These are phyloP conservation scores for Anniella stebbinsi DNA, from an alignment of 2,797 vertebrate genomes.

Conservation along the genomic window DNA sequence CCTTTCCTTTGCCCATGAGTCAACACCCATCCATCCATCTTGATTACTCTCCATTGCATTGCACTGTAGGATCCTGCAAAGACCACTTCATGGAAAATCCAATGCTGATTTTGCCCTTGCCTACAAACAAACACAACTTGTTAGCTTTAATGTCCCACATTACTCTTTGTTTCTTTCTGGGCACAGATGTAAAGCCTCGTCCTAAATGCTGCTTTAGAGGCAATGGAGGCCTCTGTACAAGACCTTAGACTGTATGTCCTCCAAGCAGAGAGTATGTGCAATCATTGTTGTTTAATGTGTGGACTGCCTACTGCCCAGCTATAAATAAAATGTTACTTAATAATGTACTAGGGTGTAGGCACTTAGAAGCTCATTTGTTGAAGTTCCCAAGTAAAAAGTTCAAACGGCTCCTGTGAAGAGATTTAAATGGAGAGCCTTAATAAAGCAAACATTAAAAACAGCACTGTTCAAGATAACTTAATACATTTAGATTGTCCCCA, in stretches of 20 bases:
- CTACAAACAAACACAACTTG: too few species aligned
- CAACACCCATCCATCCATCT: too few species aligned
- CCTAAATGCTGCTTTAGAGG: background rate
- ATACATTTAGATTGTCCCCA: constrained; percentile 10
- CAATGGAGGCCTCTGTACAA: background rate
- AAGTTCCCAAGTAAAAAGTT: background rate
- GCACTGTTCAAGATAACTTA: background rate
- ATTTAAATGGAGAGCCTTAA: background rate
- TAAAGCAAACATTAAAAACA: background rate
- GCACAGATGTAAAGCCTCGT: background rate
- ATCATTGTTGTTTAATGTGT: background rate
- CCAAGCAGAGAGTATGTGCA: background rate
- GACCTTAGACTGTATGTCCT: background rate
- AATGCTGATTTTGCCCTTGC: too few species aligned
- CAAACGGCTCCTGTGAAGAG: background rate
- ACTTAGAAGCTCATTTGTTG: background rate
- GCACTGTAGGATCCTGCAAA: too few species aligned
- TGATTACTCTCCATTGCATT: too few species aligned
- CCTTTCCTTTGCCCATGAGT: too few species aligned
- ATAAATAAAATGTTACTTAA: background rate
- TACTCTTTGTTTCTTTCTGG: background rate
- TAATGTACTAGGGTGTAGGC: background rate
- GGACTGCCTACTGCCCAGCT: background rate
- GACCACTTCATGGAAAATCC: too few species aligned
- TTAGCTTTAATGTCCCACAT: too few species aligned